Base-by-base conservation (phyloP, 2,113 vertebrate genomes). In the Donacobius atricapilla region DNA sequence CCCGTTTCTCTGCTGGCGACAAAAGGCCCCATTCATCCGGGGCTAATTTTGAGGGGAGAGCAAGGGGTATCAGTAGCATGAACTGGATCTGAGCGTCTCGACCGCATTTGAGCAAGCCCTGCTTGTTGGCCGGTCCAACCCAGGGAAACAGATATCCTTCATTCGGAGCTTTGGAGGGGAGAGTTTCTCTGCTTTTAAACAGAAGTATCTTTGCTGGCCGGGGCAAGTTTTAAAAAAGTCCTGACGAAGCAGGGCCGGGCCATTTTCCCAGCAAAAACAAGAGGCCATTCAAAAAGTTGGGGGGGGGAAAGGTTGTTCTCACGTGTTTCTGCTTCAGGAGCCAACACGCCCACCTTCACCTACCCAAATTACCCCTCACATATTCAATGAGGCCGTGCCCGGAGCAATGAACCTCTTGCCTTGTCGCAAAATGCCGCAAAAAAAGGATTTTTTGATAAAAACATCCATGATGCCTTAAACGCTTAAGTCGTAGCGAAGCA, bases 11-110 rank as follows among this genome's bases (percentile, higher is more conserved):
- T 35, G 94, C 93, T 69, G 39, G 47, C 40, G 89, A 98, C 98
- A 98, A 98, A 98, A 94, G 94, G 81, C 57, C 72, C 97, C 97
- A 98, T 98, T 98, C 97, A 98, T 94, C 31, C 58, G 71, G 78
- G 78, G 88, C 57, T 86, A 75, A 88, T 95, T 96, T 68, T 27
- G 96, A 93, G 48, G 89, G 96, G 90, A 47, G 93, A 94, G 96
- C 95, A 91, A 97, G 91, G 93, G 84, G 95, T 92, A 97, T 97
- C 97, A 76, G 50, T 68, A 89, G 95, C 89, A 23, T 75, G 89
- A 96, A 86, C 92, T 89, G 81, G 39, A 96, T 87, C 95, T 68
- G 92, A 96, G 91, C 15, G 60, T 90, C 70, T 84, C 58, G 5
- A 93, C 97, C 97, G 20, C 97, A 95, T 90, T 76, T 44, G 94